Percentiles rank a stretch among this genome's conserved stretches.
Evolutionary conservation across 2,888 invertebrate genomes (phyloP).

Genomic region (Andricus quercusramuli): DNA sequence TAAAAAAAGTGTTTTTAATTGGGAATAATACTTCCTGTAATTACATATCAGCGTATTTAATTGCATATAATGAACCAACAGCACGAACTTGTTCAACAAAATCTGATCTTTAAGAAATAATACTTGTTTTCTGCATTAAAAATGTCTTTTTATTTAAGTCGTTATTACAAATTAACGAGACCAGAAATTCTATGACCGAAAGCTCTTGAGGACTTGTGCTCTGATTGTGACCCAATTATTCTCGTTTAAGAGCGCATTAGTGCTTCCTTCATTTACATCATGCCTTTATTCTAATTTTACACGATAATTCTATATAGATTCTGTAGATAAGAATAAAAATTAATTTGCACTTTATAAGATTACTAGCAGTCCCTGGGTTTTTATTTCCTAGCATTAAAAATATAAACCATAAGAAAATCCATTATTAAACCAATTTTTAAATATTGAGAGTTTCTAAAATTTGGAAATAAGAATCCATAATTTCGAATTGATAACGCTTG

Average conservation of each 20-base stretch:
- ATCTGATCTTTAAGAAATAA: slow-evolving; percentile 2
- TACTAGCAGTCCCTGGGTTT: no score
- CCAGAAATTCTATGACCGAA: neutral
- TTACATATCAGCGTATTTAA: neutral
- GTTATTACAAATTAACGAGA: slow-evolving; percentile 14
- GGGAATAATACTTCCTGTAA: neutral
- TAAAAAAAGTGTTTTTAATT: no score
- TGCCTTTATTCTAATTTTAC: neutral
- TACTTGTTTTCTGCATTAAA: neutral
- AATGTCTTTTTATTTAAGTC: neutral
- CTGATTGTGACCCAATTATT: slow-evolving; percentile 36
- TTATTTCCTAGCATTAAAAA: no score
- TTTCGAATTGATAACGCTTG: no score
- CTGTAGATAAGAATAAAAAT: no score
- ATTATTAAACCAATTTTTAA: no score
- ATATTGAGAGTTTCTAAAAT: no score
- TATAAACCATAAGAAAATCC: no score
- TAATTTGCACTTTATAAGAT: neutral
- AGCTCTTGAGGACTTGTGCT: neutral
- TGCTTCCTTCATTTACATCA: slow-evolving; percentile 28
- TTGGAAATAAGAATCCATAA: no score
- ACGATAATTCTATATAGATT: neutral
- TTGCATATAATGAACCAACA: neutral
- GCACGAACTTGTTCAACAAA: neutral
- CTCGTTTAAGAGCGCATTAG: neutral